phyloP scores from a whole-genome alignment of 2,113 vertebrate genomes.

The Gobius niger region DNA sequence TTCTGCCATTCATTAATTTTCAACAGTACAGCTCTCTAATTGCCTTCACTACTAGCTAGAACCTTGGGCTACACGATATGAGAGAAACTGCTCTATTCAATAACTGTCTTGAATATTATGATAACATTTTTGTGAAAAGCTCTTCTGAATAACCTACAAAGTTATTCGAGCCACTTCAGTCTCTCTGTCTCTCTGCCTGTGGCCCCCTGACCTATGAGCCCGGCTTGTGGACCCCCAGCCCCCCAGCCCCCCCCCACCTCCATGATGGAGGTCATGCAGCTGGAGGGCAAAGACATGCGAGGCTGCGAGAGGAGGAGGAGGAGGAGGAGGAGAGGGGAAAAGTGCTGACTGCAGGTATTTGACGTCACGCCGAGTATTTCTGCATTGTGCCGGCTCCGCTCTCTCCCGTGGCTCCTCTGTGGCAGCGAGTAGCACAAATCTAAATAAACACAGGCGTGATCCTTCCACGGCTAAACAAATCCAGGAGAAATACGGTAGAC shows the following conservation, averaged over 20 bases:
- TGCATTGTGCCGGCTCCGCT: conserved; percentile 44
- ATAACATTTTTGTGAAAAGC: too few relatives aligned
- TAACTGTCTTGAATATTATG: too few relatives aligned
- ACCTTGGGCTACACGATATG: too few relatives aligned
- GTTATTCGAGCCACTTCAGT: not conserved
- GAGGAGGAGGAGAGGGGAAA: conserved; percentile 34
- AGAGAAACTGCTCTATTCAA: too few relatives aligned
- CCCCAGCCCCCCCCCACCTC: conserved; percentile 9
- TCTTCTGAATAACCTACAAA: too few relatives aligned
- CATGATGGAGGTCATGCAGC: conserved; percentile 65
- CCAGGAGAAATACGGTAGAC: not conserved
- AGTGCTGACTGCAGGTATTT: conserved; percentile 64
- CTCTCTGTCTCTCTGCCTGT: conserved; percentile 7
- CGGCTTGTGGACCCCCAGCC: too few relatives aligned
- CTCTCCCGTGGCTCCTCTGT: conserved; percentile 53
- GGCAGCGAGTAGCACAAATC: conserved; percentile 31
- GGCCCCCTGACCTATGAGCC: too few relatives aligned
- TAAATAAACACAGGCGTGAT: conserved; percentile 45
- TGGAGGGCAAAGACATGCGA: conserved; percentile 37
- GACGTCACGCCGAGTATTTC: conserved; percentile 62
- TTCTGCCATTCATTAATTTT: too few relatives aligned
- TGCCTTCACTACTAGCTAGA: too few relatives aligned
- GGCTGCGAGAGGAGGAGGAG: conserved; percentile 22
- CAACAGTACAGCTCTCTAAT: too few relatives aligned
- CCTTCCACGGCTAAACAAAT: conserved; percentile 1